phyloP scores from a whole-genome alignment of 2,888 invertebrate genomes.

The Phrixothrix hirtus region DNA sequence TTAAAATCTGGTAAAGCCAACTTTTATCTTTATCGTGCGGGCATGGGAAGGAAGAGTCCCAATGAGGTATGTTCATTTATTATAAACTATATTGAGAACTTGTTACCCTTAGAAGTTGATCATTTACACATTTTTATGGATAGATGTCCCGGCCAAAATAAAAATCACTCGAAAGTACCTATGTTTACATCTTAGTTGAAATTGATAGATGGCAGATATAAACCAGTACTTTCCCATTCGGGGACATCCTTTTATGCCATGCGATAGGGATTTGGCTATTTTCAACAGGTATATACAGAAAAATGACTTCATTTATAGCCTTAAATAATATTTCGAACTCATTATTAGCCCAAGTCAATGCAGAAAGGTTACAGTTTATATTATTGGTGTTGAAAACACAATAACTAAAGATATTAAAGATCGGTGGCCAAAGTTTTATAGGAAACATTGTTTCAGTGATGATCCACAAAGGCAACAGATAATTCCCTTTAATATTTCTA shows the following conservation, averaged over 20 bases:
- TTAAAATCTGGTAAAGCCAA: too few relatives aligned
- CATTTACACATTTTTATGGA: conserved; percentile 26
- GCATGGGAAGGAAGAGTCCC: too few relatives aligned
- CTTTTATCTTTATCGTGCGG: too few relatives aligned
- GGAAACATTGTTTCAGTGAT: conserved; percentile 22
- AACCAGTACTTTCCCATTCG: conserved; percentile 17
- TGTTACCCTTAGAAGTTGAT: conserved; percentile 11
- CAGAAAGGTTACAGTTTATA: conserved; percentile 26
- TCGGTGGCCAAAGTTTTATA: conserved; percentile 29
- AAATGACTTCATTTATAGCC: conserved; percentile 5
- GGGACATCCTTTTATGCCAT: conserved; percentile 13
- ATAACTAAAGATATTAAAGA: conserved; percentile 24
- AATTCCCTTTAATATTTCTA: conserved; percentile 17
- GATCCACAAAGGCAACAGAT: conserved; percentile 13
- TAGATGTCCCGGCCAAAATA: conserved; percentile 25
- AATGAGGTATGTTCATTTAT: conserved; percentile 27
- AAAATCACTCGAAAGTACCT: conserved; percentile 20
- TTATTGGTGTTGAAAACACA: conserved; percentile 11
- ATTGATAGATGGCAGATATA: conserved; percentile 10
- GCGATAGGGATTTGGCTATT: conserved; percentile 9
- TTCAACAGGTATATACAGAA: conserved; percentile 2
- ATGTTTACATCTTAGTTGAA: conserved; percentile 5
- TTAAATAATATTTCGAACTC: conserved; percentile 2
- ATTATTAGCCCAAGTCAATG: conserved; percentile 1
- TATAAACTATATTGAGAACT: conserved; percentile 10